These are phyloP conservation scores for Adoxophyes honmai DNA, from an alignment of 1,140 invertebrate genomes.

Conservation along the genomic window DNA sequence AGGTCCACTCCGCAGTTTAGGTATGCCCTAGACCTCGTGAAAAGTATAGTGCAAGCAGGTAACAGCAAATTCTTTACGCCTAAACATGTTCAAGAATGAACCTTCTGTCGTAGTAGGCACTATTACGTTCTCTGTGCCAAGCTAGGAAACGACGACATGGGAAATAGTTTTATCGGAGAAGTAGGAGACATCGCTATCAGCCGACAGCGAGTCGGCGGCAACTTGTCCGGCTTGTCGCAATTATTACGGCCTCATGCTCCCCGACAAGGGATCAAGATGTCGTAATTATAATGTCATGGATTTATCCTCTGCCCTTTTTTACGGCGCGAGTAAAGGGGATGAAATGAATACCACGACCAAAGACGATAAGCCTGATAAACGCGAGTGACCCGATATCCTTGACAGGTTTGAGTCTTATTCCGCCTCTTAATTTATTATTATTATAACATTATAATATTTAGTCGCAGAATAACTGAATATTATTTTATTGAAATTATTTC, in stretches of 20 bases:
- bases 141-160: conserved; percentile 3
- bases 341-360: not conserved
- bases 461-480: no score
- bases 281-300: no score
- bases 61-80: no score
- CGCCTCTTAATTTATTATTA: not conserved
- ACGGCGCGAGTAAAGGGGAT: not conserved
- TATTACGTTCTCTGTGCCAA: no score
- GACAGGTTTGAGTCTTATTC: not conserved
- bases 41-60: no score
- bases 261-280: no score
- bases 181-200: conserved; percentile 1
- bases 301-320: not conserved
- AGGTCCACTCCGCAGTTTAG: no score
- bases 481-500: no score
- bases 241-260: not conserved
- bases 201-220: not conserved
- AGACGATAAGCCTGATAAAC: not conserved
- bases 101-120: no score
- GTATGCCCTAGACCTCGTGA: no score
- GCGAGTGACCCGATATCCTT: not conserved
- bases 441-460: not conserved
- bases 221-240: conserved; percentile 8
- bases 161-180: conserved; percentile 7
- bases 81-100: no score